Evolutionary conservation across 2,113 vertebrate species (phyloP), one percentile per base, ranked within the genome.

Genomic region (Glaucidium brasilianum): DNA sequence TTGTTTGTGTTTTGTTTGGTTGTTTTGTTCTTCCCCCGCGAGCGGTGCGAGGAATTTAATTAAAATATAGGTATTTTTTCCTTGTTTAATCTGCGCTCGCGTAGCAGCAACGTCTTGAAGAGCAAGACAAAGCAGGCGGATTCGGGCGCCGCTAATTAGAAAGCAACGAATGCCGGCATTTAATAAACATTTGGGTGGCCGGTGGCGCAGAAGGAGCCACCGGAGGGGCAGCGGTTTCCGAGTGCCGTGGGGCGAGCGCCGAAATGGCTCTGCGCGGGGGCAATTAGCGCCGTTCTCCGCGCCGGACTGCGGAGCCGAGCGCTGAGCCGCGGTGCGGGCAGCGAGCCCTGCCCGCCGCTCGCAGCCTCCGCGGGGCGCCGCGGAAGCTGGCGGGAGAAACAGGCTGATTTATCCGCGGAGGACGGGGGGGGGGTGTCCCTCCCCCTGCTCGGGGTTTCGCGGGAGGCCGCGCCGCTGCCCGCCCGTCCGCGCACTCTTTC

Each of bases 111-210:
- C 21, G 5, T 55, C 69, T 78, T 9, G 50, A 73, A 45, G 32
- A 71, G 32, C 32, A 37, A 49, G 45, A 52, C 35, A 22, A 58
- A 77, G 66, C 69, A 34, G 58, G 29, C 27, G 9, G 35, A 55
- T 43, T 69, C 67, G 39, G 79, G 59, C 41, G 53, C 66, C 71
- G n/a, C 76, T 93, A 92, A 96, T 97, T 93, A 94, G 88, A 93
- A 64, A 73, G 86, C 90, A 96, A 96, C 94, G 95, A 97, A 94
- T 88, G 37, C 81, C 27, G 59, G 69, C 82, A 35, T 67, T 43
- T 75, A 37, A 69, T 27, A 45, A 58, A 78, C 4, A 27, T 69
- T 76, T 62, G 49, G 21, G 69, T 2, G 64, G 59, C 63, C 71
- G 9, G 23, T 34, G 78, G 47, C 10, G 17, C 66, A 41, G 39